These are phyloP conservation scores for Peromyscus aztecus DNA, from an alignment of 2,797 vertebrate genomes.

Conservation along the genomic window DNA sequence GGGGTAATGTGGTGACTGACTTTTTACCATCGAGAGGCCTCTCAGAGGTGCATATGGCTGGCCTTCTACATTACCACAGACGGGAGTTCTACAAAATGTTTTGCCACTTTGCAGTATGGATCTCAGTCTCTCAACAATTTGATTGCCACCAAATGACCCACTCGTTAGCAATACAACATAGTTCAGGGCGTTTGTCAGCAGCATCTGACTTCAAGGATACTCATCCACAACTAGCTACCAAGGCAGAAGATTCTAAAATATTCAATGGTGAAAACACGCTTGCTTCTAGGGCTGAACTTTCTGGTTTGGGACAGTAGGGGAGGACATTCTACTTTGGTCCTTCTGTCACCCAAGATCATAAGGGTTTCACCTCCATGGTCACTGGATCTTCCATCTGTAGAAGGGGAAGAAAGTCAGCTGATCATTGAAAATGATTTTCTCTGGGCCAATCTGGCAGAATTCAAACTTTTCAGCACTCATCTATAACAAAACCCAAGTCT, in stretches of 20 bases:
- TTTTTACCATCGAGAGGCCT: background rate
- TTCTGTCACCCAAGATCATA: background rate
- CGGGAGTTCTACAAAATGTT: background rate
- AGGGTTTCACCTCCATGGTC: background rate
- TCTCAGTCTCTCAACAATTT: background rate
- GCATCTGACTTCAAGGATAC: background rate
- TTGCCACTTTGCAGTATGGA: background rate
- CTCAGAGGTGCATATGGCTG: background rate
- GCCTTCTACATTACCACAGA: background rate
- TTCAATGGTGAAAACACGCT: background rate
- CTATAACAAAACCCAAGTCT: background rate
- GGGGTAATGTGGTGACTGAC: background rate
- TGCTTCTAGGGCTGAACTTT: background rate
- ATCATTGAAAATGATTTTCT: background rate
- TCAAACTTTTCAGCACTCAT: background rate
- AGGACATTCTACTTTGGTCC: too few relatives aligned
- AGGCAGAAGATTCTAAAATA: background rate
- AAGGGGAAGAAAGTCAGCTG: background rate
- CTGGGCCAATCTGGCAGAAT: background rate
- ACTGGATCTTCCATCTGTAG: background rate
- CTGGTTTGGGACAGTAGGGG: background rate
- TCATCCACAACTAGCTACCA: background rate
- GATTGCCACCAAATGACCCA: too few relatives aligned
- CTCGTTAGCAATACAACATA: background rate
- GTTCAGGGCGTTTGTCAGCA: background rate